Evolutionary conservation across 2,797 vertebrate genomes (phyloP).

Genomic region (Pseudochirops cupreus): DNA sequence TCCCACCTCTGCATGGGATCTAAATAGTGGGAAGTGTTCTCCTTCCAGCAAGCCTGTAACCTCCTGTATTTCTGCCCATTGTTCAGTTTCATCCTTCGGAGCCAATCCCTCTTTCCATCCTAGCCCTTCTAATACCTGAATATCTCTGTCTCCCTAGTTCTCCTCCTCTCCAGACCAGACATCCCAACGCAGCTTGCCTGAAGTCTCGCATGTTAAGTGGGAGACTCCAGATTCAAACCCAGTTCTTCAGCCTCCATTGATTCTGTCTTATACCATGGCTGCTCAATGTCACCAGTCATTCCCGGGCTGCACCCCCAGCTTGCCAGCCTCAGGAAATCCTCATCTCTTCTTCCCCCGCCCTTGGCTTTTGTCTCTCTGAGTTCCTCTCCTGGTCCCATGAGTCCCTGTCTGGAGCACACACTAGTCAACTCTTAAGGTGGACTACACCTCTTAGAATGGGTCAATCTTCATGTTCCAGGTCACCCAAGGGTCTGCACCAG

Average conservation of each 20-base stretch:
- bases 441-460: background rate
- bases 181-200: background rate
- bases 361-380: background rate
- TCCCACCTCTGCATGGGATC: background rate
- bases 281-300: background rate
- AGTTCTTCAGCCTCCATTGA: background rate
- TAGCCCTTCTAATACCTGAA: background rate
- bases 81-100: background rate
- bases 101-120: background rate
- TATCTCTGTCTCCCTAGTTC: background rate
- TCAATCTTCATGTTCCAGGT: background rate
- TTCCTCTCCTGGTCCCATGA: background rate
- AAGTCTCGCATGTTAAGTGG: background rate
- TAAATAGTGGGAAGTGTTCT: background rate
- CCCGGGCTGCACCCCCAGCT: background rate
- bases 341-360: background rate
- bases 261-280: background rate
- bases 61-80: background rate
- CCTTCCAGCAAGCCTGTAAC: background rate
- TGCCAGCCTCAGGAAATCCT: background rate
- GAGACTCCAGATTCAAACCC: background rate
- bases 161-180: background rate
- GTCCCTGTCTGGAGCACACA: background rate
- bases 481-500: background rate
- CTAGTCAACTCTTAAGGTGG: background rate